These are phyloP conservation scores for Xerus rutilus DNA, from an alignment of 2,797 vertebrate species.

Conservation along the genomic window DNA sequence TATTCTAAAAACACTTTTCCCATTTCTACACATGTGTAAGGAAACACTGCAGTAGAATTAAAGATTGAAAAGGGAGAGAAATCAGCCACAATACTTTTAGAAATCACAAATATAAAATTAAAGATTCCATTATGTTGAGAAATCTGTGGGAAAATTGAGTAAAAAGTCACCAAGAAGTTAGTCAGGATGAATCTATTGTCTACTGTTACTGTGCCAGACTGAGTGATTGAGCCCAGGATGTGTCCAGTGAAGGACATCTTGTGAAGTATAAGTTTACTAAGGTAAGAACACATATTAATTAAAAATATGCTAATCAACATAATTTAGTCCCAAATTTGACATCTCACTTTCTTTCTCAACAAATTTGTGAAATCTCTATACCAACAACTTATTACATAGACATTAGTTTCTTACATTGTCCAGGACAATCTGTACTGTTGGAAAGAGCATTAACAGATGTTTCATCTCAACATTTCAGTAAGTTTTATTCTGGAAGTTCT, in stretches of 20 bases:
- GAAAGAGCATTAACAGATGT: conserved; percentile 52
- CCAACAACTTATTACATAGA: neutral
- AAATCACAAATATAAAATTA: neutral
- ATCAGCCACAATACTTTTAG: neutral
- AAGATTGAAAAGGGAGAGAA: neutral
- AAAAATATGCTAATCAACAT: neutral
- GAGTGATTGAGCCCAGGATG: neutral
- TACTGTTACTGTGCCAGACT: neutral
- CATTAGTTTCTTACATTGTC: neutral
- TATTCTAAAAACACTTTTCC: conserved; percentile 36
- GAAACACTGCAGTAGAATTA: neutral
- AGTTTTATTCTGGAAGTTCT: neutral
- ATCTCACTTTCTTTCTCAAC: neutral
- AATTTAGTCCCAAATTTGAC: neutral
- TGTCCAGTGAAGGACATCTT: neutral
- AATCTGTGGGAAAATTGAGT: neutral
- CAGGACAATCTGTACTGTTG: neutral
- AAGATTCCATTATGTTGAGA: neutral
- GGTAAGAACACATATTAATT: neutral
- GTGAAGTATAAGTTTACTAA: neutral
- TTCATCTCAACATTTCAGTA: conserved; percentile 42
- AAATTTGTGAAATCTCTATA: neutral
- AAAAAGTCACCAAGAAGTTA: neutral
- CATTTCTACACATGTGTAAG: neutral
- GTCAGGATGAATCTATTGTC: neutral